Evolutionary conservation across 2,797 vertebrate genomes (phyloP).

Genomic region (Pseudopleuronectes americanus): DNA sequence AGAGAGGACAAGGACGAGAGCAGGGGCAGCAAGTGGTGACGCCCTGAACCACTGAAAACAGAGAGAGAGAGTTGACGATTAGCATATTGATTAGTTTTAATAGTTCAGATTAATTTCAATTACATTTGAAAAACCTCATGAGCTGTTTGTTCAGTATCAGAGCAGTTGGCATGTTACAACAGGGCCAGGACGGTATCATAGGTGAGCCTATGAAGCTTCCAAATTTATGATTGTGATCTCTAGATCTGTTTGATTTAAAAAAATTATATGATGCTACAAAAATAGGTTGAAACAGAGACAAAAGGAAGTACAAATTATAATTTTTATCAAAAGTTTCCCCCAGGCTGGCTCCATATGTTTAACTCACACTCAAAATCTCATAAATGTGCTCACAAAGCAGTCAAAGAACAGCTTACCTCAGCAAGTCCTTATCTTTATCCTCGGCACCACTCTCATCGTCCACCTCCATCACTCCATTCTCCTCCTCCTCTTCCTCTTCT

Average conservation of each 20-base stretch:
- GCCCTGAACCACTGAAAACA: constrained; percentile 69
- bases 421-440: constrained; percentile 81
- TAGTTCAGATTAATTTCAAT: not conserved
- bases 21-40: constrained; percentile 84
- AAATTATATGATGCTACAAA: too few relatives aligned
- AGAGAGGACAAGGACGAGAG: constrained; percentile 85
- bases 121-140: not conserved
- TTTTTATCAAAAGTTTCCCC: too few relatives aligned
- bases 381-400: constrained; percentile 8
- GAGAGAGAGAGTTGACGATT: not conserved
- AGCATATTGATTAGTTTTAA: not conserved
- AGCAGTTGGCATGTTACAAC: not conserved
- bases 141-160: not conserved
- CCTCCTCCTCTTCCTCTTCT: constrained; percentile 70
- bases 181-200: too few relatives aligned
- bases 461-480: constrained; percentile 77
- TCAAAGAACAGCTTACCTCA: constrained; percentile 69
- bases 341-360: too few relatives aligned
- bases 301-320: too few relatives aligned
- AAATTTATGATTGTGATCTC: too few relatives aligned
- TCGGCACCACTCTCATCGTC: constrained; percentile 84
- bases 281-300: too few relatives aligned
- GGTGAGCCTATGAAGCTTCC: too few relatives aligned
- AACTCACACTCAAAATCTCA: constrained; percentile 1
- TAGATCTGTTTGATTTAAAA: too few relatives aligned